Evolutionary conservation across 2,113 vertebrate species (phyloP).

Genomic region (Spheniscus mendiculus): DNA sequence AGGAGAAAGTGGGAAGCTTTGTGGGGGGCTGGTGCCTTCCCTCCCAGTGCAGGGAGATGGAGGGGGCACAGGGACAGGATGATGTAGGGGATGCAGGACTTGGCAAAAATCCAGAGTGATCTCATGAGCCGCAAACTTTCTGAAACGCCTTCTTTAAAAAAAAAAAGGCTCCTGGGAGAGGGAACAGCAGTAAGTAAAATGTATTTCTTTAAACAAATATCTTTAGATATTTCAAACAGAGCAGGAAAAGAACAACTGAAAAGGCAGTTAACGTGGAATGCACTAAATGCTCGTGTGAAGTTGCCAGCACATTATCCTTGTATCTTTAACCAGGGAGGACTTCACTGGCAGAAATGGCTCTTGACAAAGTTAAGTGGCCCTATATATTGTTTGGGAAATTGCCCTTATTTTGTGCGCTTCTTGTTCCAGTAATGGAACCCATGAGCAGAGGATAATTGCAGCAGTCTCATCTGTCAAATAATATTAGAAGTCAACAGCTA

Average conservation of each 20-base stretch:
- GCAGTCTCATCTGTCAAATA: slow-evolving; percentile 89
- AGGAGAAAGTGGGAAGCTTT: background rate
- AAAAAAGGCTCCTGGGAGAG: background rate
- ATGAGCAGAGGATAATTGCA: slow-evolving; percentile 91
- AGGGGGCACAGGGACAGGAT: rapidly evolving
- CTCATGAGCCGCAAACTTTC: background rate
- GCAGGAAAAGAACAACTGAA: slow-evolving; percentile 64
- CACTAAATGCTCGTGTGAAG: slow-evolving; percentile 65
- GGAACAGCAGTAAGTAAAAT: slow-evolving; percentile 2
- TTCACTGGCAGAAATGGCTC: slow-evolving; percentile 85
- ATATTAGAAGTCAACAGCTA: slow-evolving; percentile 93
- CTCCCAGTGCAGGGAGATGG: rapidly evolving
- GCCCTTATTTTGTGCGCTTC: slow-evolving; percentile 88
- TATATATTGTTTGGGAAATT: slow-evolving; percentile 93
- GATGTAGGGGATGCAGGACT: background rate
- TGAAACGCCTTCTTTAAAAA: background rate
- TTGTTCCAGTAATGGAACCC: slow-evolving; percentile 92
- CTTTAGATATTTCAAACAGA: slow-evolving; percentile 74
- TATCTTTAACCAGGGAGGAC: slow-evolving; percentile 77
- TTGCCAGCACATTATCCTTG: slow-evolving; percentile 68
- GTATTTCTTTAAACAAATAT: slow-evolving; percentile 61
- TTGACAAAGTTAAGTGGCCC: slow-evolving; percentile 94
- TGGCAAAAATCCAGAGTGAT: background rate
- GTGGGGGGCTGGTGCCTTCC: background rate
- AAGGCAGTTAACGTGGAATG: slow-evolving; percentile 63